Evolutionary conservation across 2,888 invertebrate genomes (phyloP).

Genomic region (Eupelmus urozonus): DNA sequence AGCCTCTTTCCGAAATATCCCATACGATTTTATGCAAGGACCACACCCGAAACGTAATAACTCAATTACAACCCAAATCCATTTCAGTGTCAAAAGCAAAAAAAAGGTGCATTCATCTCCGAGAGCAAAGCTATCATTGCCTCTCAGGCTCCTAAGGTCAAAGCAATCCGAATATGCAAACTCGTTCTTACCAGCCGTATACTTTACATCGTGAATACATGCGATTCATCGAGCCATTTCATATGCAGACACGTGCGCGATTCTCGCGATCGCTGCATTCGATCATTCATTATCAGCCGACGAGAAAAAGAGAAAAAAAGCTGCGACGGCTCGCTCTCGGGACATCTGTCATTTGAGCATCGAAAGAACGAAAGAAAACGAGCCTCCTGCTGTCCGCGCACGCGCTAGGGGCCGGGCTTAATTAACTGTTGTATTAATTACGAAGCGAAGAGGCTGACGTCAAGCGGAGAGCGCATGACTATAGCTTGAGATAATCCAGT

Average conservation of each 20-base stretch:
- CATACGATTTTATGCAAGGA: too few species aligned
- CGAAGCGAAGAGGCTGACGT: neutral
- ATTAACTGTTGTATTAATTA: slow-evolving; percentile 39
- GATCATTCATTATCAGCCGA: neutral
- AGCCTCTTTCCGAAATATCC: too few species aligned
- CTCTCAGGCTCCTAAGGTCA: slow-evolving; percentile 24
- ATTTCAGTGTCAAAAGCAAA: neutral
- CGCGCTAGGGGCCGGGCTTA: neutral
- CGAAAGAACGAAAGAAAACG: slow-evolving; percentile 12
- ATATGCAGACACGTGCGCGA: slow-evolving; percentile 6
- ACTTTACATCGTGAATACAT: slow-evolving; percentile 8
- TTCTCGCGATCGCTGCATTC: neutral
- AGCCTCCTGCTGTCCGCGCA: slow-evolving; percentile 11
- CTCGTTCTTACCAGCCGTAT: neutral
- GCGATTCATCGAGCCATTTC: neutral
- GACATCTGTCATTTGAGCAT: slow-evolving; percentile 1
- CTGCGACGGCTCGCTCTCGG: too few species aligned
- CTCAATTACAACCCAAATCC: neutral
- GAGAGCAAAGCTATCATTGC: neutral
- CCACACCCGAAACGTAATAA: too few species aligned
- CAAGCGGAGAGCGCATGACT: neutral
- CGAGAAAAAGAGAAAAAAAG: neutral
- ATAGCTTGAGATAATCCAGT: neutral
- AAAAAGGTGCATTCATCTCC: neutral
- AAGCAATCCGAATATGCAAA: slow-evolving; percentile 40